Evolutionary conservation across 2,113 vertebrate species (phyloP), one percentile per base, ranked within the genome.

Genomic region (Eubucco bourcierii): DNA sequence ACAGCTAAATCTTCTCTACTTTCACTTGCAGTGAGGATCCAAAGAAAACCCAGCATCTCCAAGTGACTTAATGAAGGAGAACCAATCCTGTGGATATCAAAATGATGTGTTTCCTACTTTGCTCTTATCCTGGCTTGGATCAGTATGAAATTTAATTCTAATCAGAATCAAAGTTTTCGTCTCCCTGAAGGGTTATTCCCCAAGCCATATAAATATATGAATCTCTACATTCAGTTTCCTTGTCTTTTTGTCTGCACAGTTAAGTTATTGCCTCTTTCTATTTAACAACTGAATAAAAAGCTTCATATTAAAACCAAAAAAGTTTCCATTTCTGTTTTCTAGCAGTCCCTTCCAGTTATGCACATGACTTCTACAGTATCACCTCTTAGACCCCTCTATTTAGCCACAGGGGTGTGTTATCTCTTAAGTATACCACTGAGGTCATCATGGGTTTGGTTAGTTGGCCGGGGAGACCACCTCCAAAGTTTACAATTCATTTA

Each of bases 261-360:
- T 96, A 96, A 96, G 90, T 96, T 96, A 96, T 96, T 96, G 27
- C 58, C 66, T 92, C 94, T 81, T 93, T 78, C 84, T 93, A 96
- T 96, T 96, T 95, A 96, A 96, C 52, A 95, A 80, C 13, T 91
- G 34, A 96, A 96, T 95, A 90, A 96, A 95, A 91, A 75, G 1
- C 85, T 91, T 96, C 53, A 87, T 86, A 9, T 28, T 68, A 68
- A 80, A 88, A 66, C 64, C 50, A 31, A 39, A 6, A 41, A 20
- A 8, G 53, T 70, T 74, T 91, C 59, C 0, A 2, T 64, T 85
- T 87, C 31, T 90, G 0, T 93, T 94, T 91, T 80, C 19, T 15
- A 18, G 17, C 31, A 63, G 29, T 41, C 29, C 11, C 33, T 76
- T 61, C 56, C 25, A 80, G 24, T 46, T 33, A 33, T 33, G 20